Base-by-base conservation (phyloP, 2,797 vertebrate species). In the Picus viridis region DNA sequence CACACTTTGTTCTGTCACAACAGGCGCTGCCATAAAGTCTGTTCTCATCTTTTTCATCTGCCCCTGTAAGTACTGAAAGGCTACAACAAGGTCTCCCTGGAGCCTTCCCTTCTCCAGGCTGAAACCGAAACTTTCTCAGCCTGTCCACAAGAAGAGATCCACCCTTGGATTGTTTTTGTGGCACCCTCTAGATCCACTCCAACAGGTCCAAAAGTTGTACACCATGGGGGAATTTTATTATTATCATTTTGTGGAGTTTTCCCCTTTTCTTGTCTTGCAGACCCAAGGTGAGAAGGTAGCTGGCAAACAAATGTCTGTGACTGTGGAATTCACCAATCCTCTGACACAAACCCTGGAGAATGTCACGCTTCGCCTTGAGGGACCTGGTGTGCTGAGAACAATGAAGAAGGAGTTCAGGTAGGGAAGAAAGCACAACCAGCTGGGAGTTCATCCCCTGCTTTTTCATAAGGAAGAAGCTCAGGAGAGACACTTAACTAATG, bases 321-420 rank as follows among this genome's bases (percentile, higher is more conserved):
- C 90, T 1, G 98, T 99, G 83, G 97, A 99, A 92, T 99, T 99
- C 69, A 98, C 98, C 81, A 99, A 99, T 84, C 98, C 98, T 58
- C 98, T 99, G 92, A 97, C 95, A 83, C 98, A 98, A 93, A 94
- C 59, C 45, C 97, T 99, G 90, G 96, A 98, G 76, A 97, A 98
- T 0, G 97, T 99, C 77, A 97, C 92, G 6, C 87, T 99, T 13
- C 98, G 98, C 80, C 96, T 99, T 49, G 99, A 99, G 83, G 99
- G 99, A 63, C 98, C 99, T 0, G 98, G 99, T 4, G 18, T 99
- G 85, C 97, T 98, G 93, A 88, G 53, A 49, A 97, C 98, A 6
- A 97, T 89, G 94, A 89, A 57, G 65, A 99, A 98, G 89, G 95
- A 97, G 74, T 99, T 98, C 97, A 98, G 97, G 99, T 99, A 97